These are phyloP conservation scores for Bombus waltoni DNA, from an alignment of 1,140 invertebrate genomes.

Conservation along the genomic window DNA sequence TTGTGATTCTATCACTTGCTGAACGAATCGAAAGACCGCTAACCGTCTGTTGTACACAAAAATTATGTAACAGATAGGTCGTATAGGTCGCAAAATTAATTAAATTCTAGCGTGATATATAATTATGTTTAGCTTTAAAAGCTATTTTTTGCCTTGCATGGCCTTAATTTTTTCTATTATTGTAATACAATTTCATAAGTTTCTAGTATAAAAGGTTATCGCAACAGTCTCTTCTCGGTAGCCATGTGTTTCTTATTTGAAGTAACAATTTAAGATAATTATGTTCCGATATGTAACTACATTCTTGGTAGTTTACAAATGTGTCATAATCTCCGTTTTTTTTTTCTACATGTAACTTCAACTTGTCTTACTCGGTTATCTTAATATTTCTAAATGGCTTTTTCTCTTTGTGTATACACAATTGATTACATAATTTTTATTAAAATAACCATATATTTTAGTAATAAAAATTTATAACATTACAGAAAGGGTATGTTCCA, in stretches of 20 bases:
- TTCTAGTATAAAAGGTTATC: neutral
- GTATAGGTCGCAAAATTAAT: conserved; percentile 91
- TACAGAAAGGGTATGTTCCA: conserved; percentile 99
- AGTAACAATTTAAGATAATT: neutral
- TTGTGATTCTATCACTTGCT: neutral
- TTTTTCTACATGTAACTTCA: neutral
- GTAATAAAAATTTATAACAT: conserved; percentile 50
- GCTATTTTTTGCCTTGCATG: neutral
- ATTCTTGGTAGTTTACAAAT: neutral
- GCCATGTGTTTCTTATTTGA: conserved; percentile 51
- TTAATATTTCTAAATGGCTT: neutral
- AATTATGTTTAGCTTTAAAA: neutral
- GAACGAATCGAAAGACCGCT: neutral
- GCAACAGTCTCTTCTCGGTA: neutral
- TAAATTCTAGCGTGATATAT: conserved; percentile 11
- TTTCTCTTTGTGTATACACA: no score
- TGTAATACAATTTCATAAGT: neutral
- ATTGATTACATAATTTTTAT: neutral
- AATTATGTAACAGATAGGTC: conserved; percentile 92
- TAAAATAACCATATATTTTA: neutral
- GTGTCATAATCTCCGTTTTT: neutral
- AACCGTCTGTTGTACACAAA: neutral
- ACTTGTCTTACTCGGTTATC: neutral
- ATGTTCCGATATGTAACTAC: neutral
- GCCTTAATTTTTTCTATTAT: neutral